These are phyloP conservation scores for Chelonus formosanus DNA, from an alignment of 2,888 invertebrate species.

Conservation along the genomic window DNA sequence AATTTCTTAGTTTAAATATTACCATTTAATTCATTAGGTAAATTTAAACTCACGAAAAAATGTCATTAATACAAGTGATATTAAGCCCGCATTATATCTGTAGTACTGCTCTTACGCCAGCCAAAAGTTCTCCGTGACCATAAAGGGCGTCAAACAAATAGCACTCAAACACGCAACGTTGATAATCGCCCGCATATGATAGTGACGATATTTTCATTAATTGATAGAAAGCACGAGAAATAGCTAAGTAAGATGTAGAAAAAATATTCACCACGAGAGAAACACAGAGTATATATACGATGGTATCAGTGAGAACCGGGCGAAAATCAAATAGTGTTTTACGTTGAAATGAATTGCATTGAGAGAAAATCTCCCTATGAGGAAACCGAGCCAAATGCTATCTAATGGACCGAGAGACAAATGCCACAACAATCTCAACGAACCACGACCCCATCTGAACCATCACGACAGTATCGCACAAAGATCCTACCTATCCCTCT, in stretches of 20 bases:
- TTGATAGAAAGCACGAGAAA: constrained; percentile 10
- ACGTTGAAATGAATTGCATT: constrained; percentile 33
- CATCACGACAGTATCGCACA: constrained; percentile 26
- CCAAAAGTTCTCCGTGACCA: constrained; percentile 28
- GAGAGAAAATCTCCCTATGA: constrained; percentile 32
- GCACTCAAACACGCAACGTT: constrained; percentile 43
- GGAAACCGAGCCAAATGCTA: constrained; percentile 46
- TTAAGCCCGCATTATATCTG: no score
- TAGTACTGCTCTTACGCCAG: constrained; percentile 19
- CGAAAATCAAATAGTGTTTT: constrained; percentile 28
- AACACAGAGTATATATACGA: background rate
- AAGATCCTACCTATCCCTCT: constrained; percentile 17
- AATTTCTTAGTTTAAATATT: no score
- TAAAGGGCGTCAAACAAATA: constrained; percentile 47
- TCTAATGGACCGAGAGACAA: constrained; percentile 57
- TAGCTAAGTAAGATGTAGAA: constrained; percentile 3
- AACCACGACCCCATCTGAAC: constrained; percentile 24
- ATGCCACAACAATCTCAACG: constrained; percentile 48
- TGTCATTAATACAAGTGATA: constrained; percentile 48
- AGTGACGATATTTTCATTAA: constrained; percentile 14
- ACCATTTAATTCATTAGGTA: no score
- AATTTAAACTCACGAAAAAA: constrained; percentile 47
- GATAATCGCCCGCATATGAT: constrained; percentile 12
- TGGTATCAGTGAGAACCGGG: background rate
- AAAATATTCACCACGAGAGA: background rate